Base-by-base conservation (phyloP, 37 sponge, comb jelly and placozoan genomes). In the Petrosia ficiformis region DNA sequence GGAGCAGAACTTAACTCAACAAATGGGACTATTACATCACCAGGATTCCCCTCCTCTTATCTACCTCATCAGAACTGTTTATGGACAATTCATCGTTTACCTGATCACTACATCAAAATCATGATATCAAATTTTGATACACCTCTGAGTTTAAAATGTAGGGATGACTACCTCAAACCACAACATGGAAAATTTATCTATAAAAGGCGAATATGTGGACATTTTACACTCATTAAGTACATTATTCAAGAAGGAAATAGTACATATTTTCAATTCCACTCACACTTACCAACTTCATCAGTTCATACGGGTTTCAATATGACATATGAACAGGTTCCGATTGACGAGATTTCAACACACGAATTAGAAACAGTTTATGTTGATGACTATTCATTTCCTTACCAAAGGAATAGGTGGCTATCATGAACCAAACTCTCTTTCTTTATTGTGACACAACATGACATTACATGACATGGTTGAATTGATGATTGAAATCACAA, bases 21-120 rank as follows among this genome's bases (percentile, higher is more conserved):
- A n/a, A 32, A 41, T 33, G 89, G 79, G 16, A 30, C 25, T 35
- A 58, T 88, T 24, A 4, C 24, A n/a, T 74, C 89, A 19, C 60
- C 52, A 4, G 71, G 70, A 25, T 82, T 59, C 34, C 83, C 89
- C 40, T 35, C 24, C 26, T 48, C 65, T 22, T 88, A 88, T 59
- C 48, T 24, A 25, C 34, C 59, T 2, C 25, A 78, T 14, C 75
- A 82, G 44, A 82, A 88, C 71, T 88, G 89, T 65, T 25, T 48
- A 2, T 88, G 82, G 82, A 68, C 5, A 4, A 70, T 88, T 0
- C 36, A 30, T 0, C 16, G 59, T 22, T 16, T 43, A 58, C 65
- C 73, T 4, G 29, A 59, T 10, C 74, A 88, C 71, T 33, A 58
- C 44, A 59, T 82, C 28, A 31, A 42, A 5, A 65, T 88, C 19